Conservation (phyloP, 2,113 vertebrate genomes). For the Agelaius phoeniceus region DNA sequence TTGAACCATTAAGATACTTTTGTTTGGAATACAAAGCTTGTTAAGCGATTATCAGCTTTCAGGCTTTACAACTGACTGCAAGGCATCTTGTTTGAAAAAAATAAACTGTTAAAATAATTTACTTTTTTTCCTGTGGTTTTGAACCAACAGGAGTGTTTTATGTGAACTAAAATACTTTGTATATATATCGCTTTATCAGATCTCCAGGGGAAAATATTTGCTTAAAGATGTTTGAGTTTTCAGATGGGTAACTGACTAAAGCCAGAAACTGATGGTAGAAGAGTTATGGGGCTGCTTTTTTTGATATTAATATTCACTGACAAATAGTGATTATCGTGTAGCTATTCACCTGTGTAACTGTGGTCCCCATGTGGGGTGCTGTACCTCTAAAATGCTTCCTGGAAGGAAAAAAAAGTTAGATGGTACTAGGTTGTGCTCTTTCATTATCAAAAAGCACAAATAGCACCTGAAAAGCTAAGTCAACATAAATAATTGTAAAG, state of each 20-base stretch:
- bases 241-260: not conserved
- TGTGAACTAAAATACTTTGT: not conserved
- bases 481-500: not conserved
- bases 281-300: not conserved
- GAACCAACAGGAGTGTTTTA: not conserved
- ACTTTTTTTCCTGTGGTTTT: not conserved
- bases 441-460: not conserved
- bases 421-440: not conserved
- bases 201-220: not conserved
- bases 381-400: not conserved
- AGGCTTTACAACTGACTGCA: conserved; percentile 18
- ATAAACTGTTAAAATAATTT: conserved; percentile 6
- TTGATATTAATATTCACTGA: not conserved
- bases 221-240: not conserved
- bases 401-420: not conserved
- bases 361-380: not conserved
- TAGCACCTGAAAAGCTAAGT: not conserved
- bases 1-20: not conserved
- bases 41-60: conserved; percentile 36
- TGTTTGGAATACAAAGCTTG: conserved; percentile 45
- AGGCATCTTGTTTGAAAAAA: conserved; percentile 41
- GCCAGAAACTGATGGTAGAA: not conserved
- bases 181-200: not conserved
- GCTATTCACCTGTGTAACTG: not conserved
- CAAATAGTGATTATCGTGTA: not conserved